phyloP scores from a whole-genome alignment of 2,113 vertebrate genomes.

The Meriones unguiculatus region DNA sequence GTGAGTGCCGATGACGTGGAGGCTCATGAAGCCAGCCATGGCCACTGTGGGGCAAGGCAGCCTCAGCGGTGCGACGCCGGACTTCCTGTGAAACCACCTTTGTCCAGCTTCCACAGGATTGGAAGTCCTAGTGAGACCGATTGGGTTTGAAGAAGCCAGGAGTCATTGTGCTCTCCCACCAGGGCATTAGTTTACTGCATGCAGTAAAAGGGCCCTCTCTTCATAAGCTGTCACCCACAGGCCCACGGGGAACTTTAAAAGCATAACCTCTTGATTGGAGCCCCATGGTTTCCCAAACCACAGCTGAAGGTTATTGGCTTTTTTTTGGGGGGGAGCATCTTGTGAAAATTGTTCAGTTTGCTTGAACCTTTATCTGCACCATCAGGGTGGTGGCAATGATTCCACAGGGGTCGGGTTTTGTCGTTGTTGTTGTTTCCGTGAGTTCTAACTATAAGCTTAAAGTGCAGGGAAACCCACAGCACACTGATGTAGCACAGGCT shows the following conservation, averaged over 20 bases:
- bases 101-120: not conserved
- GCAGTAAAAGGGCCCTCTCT: not conserved
- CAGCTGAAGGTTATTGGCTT: not conserved
- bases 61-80: not conserved
- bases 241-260: not conserved
- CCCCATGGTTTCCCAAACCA: not conserved
- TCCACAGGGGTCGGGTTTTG: not conserved
- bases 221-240: not conserved
- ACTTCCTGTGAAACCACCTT: not conserved
- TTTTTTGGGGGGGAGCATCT: not conserved
- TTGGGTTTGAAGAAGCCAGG: not conserved
- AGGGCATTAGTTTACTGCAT: not conserved
- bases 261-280: not conserved
- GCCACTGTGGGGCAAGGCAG: not conserved
- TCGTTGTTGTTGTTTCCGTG: not conserved
- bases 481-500: fast-evolving
- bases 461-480: too few species aligned
- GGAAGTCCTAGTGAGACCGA: not conserved
- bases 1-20: not conserved
- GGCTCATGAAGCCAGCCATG: not conserved
- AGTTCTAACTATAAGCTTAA: not conserved
- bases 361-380: not conserved
- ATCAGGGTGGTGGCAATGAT: not conserved
- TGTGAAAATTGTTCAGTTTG: not conserved
- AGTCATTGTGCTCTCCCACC: not conserved